Evolutionary conservation across 2,888 invertebrate species (phyloP), one percentile per base, ranked within the genome.

Genomic region (Rhodophaea formosa): DNA sequence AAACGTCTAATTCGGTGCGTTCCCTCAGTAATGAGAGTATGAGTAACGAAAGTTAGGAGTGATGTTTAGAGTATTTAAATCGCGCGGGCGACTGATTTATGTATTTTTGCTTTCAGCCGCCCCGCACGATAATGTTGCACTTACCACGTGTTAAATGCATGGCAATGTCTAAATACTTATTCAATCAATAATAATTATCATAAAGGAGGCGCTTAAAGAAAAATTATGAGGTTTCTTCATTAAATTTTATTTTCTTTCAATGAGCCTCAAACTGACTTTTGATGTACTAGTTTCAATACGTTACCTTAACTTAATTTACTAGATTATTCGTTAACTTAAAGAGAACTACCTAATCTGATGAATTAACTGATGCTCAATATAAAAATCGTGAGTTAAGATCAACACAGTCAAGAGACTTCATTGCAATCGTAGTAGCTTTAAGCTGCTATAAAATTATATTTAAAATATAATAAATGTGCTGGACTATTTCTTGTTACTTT

Each of bases 41-140:
- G 59, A 65, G 62, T 65, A 62, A 63, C 58, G 59, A 52, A 58
- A 59, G 47, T 49, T 53, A 55, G 53, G 53, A 53, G 57, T 56
- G 61, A 59, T 62, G 61, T 60, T 61, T 61, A 61, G 61, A 62
- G 61, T 65, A 65, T 62, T 59, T 58, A 53, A 62, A 61, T 62
- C 56, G 56, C 53, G 53, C 55, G 56, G 53, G 55, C 58, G 62
- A 63, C 47, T 60, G 65, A 65, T 63, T 65, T 63, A 65, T 57
- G 58, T 54, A 57, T 52, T 30, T 53, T 23, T n/a, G 58, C 59
- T 65, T 62, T 63, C 57, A 59, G 57, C 39, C 49, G 29, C 35
- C 52, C 53, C 56, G 57, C 58, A 29, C 32, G 51, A 43, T 59
- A 56, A 59, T 57, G 57, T 53, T 56, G 59, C 59, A 51, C 54